Evolutionary conservation across 2,888 invertebrate genomes (phyloP), one percentile per base, ranked within the genome.

Genomic region (Byasa hedistus): DNA sequence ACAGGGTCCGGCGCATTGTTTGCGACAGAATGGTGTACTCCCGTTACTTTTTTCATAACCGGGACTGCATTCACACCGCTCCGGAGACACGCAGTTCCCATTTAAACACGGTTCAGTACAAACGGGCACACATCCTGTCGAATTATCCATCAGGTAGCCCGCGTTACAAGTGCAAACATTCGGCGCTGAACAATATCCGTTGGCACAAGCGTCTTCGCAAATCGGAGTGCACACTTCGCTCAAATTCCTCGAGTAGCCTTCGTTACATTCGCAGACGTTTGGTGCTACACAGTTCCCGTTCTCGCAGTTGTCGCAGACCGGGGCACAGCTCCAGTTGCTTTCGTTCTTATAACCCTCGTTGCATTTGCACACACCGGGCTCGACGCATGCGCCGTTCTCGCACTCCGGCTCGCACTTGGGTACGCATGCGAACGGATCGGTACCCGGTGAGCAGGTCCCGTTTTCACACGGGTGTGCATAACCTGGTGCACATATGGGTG

Each of bases 61-160:
- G 0, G 69, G 56, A 7, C 73, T 27, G 66, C 88, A 89, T 12
- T 72, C 73, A 69, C 91, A 91, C 3, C 70, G 69, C 63, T 88
- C 81, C 21, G 80, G 79, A 0, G 80, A 79, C 2, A 78, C 74
- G 69, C 81, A 81, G 32, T 79, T 75, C 0, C 87, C 89, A 69
- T 79, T 75, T 15, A 68, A 74, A 69, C 89, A 90, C 1, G 73
- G 69, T 1, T 77, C 75, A 15, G 72, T 72, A 61, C 91, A 91
- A 1, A 77, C 69, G 0, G 91, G 85, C 15, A 71, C 72, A 61
- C 91, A 91, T 44, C 81, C 82, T 63, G 72, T 68, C 22, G 79
- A 77, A 44, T 73, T 62, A 52, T 67, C 3, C 2, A 44, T n/a
- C 36, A 15, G 21, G 21, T 74, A 78, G 55, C 73, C 75, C n/a